Conservation (phyloP, 1,140 invertebrate species). For the Procambarus clarkii region DNA sequence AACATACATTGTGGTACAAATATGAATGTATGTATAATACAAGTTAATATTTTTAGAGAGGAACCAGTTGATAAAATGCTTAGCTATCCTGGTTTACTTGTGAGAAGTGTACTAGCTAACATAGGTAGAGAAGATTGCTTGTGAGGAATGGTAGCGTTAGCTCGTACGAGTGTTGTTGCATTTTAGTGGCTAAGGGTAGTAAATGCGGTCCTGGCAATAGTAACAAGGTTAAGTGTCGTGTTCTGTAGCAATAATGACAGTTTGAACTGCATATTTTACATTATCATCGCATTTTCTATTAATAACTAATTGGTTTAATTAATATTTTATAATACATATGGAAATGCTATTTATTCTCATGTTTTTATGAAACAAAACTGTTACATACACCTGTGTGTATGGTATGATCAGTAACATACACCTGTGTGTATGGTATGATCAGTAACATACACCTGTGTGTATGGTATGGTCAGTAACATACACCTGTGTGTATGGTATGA, state of each 20-base stretch:
- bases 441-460: too few species aligned
- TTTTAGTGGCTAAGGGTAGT: background rate
- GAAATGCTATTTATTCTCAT: too few species aligned
- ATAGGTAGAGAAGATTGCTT: background rate
- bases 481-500: too few species aligned
- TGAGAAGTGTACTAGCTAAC: background rate
- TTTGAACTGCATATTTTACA: background rate
- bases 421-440: too few species aligned
- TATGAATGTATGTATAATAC: background rate
- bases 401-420: too few species aligned
- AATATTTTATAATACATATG: too few species aligned
- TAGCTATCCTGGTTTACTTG: background rate
- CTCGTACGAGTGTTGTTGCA: background rate
- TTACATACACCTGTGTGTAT: too few species aligned
- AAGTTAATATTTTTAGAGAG: background rate
- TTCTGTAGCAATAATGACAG: too few species aligned
- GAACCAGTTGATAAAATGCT: background rate
- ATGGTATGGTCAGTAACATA: too few species aligned
- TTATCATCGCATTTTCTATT: background rate
- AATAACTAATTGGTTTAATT: too few species aligned
- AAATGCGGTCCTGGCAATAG: background rate
- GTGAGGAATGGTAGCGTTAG: background rate
- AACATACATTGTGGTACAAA: background rate
- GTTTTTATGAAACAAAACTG: too few species aligned
- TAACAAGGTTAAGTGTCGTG: too few species aligned